Conservation (phyloP, 2,888 invertebrate species). For the Autographa gamma region DNA sequence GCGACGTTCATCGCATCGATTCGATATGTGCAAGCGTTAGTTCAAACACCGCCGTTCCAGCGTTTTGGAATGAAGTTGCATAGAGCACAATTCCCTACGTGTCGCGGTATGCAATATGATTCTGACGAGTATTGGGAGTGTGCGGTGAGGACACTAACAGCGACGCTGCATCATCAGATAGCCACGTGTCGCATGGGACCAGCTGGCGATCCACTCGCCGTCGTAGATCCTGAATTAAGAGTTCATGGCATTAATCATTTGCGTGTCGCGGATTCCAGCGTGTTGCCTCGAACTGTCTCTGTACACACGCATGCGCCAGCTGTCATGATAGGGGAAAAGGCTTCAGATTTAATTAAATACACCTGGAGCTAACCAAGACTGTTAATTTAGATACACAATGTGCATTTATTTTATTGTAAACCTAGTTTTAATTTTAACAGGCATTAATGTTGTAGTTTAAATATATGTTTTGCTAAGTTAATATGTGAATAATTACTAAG, state of each 20-base stretch:
- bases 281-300: conserved; percentile 87
- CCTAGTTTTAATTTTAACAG: background rate
- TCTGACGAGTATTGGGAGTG: conserved; percentile 91
- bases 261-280: conserved; percentile 87
- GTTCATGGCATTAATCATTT: conserved; percentile 84
- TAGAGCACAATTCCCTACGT: conserved; percentile 89
- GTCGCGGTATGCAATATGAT: conserved; percentile 83
- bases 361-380: conserved; percentile 69
- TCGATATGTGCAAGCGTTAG: conserved; percentile 83
- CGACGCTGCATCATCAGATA: conserved; percentile 91
- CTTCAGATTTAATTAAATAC: conserved; percentile 87
- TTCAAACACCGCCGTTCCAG: conserved; percentile 85
- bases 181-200: conserved; percentile 92
- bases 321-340: conserved; percentile 89
- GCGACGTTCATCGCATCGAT: conserved; percentile 90
- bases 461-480: background rate
- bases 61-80: conserved; percentile 86
- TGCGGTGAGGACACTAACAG: conserved; percentile 89
- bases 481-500: background rate
- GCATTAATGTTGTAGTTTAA: background rate
- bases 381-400: background rate
- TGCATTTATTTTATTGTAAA: conserved; percentile 4
- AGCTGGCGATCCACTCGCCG: conserved; percentile 87
- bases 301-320: conserved; percentile 88
- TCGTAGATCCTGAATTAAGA: conserved; percentile 90